These are phyloP conservation scores for Epicampocera succincta DNA, from an alignment of 2,888 invertebrate genomes.

Conservation along the genomic window DNA sequence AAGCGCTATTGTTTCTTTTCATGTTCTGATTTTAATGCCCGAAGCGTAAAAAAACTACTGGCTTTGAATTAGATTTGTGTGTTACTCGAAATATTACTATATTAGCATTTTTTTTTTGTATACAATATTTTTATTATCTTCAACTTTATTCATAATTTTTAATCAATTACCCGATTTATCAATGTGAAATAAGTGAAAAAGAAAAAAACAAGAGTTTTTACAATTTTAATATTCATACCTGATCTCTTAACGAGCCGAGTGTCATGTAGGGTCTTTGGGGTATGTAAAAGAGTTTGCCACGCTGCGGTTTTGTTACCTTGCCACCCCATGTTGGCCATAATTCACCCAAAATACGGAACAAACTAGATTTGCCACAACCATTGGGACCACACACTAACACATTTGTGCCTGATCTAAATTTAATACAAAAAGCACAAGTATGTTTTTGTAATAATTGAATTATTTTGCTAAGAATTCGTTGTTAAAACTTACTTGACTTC, in stretches of 20 bases:
- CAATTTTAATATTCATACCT: too few species aligned
- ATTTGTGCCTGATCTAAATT: slow-evolving; percentile 92
- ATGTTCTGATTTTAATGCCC: too few species aligned
- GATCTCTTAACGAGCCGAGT: slow-evolving; percentile 95
- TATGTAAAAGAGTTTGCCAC: slow-evolving; percentile 95
- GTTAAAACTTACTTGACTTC: slow-evolving; percentile 87
- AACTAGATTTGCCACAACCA: slow-evolving; percentile 98
- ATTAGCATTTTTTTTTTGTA: too few species aligned
- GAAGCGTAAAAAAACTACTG: too few species aligned
- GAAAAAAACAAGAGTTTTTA: too few species aligned
- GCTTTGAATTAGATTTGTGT: too few species aligned
- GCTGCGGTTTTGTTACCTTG: slow-evolving; percentile 95
- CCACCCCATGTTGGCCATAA: slow-evolving; percentile 99
- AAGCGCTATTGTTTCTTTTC: too few species aligned
- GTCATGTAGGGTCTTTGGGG: slow-evolving; percentile 99
- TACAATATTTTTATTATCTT: too few species aligned
- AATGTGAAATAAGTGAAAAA: too few species aligned
- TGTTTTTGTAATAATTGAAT: not conserved
- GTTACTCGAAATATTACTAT: too few species aligned
- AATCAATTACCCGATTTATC: too few species aligned
- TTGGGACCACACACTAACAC: slow-evolving; percentile 99
- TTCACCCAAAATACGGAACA: slow-evolving; percentile 98
- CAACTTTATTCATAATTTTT: too few species aligned
- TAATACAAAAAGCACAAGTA: not conserved
- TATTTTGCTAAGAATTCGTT: not conserved